Percentiles rank a stretch among this genome's conserved stretches.
Evolutionary conservation across 2,113 vertebrate genomes (phyloP).

Genomic region (Sinocyclocheilus anshuiensis): DNA sequence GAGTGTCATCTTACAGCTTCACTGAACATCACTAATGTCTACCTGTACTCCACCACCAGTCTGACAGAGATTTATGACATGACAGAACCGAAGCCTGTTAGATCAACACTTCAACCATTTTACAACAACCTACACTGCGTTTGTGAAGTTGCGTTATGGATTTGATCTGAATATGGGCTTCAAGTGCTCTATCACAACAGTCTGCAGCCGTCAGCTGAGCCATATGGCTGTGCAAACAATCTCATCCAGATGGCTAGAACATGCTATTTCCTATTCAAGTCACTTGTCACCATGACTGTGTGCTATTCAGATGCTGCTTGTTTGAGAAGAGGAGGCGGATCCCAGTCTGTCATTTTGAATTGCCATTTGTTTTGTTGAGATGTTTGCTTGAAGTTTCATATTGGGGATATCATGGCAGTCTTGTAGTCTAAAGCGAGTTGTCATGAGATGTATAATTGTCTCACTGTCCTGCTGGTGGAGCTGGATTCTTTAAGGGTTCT

Average conservation of each 20-base stretch:
- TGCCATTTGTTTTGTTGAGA: conserved; percentile 21
- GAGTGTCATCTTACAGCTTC: conserved; percentile 13
- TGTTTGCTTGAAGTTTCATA: conserved; percentile 3
- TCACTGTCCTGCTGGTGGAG: background rate
- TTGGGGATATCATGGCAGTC: background rate
- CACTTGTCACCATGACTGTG: conserved; percentile 9
- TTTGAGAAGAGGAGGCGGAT: conserved; percentile 15
- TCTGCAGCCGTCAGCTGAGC: conserved; percentile 21
- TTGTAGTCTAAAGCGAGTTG: background rate
- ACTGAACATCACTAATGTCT: background rate
- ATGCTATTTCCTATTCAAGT: conserved; percentile 10
- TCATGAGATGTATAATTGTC: background rate
- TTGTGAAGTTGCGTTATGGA: conserved; percentile 2
- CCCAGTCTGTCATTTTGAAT: conserved; percentile 21
- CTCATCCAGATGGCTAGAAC: background rate
- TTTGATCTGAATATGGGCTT: conserved; percentile 16
- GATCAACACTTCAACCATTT: background rate
- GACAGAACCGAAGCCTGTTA: background rate
- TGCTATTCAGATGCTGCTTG: conserved; percentile 1
- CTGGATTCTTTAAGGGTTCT: background rate
- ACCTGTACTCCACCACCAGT: background rate
- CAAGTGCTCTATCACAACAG: conserved; percentile 14
- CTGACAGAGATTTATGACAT: background rate
- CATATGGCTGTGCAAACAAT: conserved; percentile 46
- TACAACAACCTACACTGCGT: background rate